Conservation (phyloP, 2,888 invertebrate genomes). For the Trachelus tabidus region DNA sequence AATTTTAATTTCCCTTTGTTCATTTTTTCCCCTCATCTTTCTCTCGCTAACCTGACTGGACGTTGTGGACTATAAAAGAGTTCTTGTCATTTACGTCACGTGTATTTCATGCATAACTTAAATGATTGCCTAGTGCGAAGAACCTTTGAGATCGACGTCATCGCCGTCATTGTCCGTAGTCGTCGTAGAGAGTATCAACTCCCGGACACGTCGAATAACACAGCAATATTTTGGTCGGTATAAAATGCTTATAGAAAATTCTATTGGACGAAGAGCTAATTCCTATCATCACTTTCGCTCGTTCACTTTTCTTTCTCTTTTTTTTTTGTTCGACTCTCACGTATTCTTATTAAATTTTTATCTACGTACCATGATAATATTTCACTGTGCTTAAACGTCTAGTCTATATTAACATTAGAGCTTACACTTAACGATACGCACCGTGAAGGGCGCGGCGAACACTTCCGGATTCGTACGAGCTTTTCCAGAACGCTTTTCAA, state of each 20-base stretch:
- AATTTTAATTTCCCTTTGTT: neutral
- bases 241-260: constrained; percentile 60
- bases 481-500: neutral
- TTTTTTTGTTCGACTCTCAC: neutral
- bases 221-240: constrained; percentile 54
- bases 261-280: constrained; percentile 24
- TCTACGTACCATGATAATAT: neutral
- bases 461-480: neutral
- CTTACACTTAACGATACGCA: constrained; percentile 37
- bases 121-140: neutral
- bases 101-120: neutral
- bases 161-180: neutral
- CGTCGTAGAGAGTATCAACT: neutral
- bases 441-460: neutral
- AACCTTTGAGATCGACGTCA: constrained; percentile 1
- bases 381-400: neutral
- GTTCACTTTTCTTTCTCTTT: neutral
- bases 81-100: neutral
- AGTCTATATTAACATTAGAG: constrained; percentile 7
- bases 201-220: constrained; percentile 28
- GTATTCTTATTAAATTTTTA: neutral
- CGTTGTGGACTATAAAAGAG: neutral
- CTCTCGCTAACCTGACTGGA: neutral
- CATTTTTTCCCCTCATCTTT: neutral
- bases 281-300: neutral